Base-by-base conservation (phyloP, 2,113 vertebrate species). In the Nerophis lumbriciformis region DNA sequence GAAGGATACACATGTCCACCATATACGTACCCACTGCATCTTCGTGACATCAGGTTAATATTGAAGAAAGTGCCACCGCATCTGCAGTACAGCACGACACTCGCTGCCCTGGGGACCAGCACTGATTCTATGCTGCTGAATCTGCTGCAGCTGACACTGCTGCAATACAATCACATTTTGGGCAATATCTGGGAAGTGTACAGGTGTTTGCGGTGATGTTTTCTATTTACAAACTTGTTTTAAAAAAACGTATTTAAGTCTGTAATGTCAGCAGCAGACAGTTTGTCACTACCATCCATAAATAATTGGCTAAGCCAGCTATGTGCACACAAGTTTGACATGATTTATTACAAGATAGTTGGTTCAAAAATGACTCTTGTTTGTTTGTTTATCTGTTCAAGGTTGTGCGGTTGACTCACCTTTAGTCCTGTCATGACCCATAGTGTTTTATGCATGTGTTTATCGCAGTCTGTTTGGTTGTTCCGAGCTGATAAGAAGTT, bases 381-480 rank as follows among this genome's bases (percentile, higher is more conserved):
- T 38, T 44, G 6, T 5, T 50, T 19, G 65, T 56, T 68, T 19
- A 63, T 56, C 66, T 59, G 57, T 69, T 68, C 72, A 60, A 71
- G 36, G 36, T 63, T 65, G 51, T 61, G 66, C 48, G 21, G n/a
- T 54, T 47, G 50, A 44, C 55, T 45, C 21, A 52, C 48, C 19
- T 16, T 8, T 54, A 16, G 53, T 60, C 49, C 50, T 47, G 55
- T 69, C 42, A 21, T 28, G 19, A 48, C 61, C 63, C 39, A 48
- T 53, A 53, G 13, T 6, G 35, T 63, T 79, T 75, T 59, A 76
- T 53, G 37, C 49, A 50, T 38, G 56, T 19, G 42, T 57, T 28
- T 51, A 38, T 55, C 72, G 58, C 19, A 13, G 21, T 36, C 16
- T 68, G 16, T 65, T 59, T 53, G 51, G 21, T 50, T 64, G 52